Base-by-base conservation (phyloP, 2,797 vertebrate species). In the Streptopelia turtur region DNA sequence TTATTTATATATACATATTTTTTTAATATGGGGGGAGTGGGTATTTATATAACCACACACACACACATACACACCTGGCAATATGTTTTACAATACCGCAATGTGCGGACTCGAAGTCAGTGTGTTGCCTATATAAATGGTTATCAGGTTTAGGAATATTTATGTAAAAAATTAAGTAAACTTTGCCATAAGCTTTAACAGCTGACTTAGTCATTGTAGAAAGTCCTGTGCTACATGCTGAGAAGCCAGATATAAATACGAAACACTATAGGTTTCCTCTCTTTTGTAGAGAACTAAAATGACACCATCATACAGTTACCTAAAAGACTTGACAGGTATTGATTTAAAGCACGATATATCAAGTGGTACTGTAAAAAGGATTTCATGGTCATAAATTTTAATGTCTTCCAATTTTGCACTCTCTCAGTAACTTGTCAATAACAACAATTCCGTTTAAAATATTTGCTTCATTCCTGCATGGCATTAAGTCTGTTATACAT, bases 331-430 rank as follows among this genome's bases (percentile, higher is more conserved):
- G 98, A 95, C 96, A 97, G 95, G 90, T 97, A 97, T 97, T 98
- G 98, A 98, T 98, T 98, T 97, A 96, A 98, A 97, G 87, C 94
- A 97, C 65, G 60, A 95, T 98, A 96, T 98, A 97, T 97, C 97
- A 97, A 97, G 95, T 89, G 77, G 87, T 97, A 97, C 96, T 97
- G 96, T 97, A 98, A 97, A 98, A 98, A 97, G 94, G 94, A 98
- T 98, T 98, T 98, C 96, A 96, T 97, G 97, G 96, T 97, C 96
- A 97, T 98, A 97, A 98, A 98, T 98, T 98, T 98, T 98, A 98
- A 98, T 97, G 96, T 94, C 97, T 96, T 97, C 92, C 95, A 97
- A 97, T 98, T 98, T 97, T 98, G 97, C 94, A 97, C 96, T 95
- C 94, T 95, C 95, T 97, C 94, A 65, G 95, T 97, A 97, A 95